Base-by-base conservation (phyloP, 2,888 invertebrate genomes). In the Diarsia rubi region DNA sequence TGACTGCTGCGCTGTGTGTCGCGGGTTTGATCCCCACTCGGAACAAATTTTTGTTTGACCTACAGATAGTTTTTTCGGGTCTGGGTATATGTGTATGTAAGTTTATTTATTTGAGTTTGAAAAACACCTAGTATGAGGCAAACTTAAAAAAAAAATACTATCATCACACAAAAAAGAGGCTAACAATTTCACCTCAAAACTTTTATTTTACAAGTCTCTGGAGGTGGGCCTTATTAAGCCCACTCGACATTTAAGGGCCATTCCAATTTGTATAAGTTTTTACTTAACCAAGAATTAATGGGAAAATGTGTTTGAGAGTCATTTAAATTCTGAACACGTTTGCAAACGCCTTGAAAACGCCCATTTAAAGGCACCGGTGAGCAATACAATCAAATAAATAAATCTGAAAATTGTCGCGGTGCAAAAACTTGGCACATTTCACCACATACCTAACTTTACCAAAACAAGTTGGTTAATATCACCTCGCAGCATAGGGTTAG, bases 381-480 rank as follows among this genome's bases (percentile, higher is more conserved):
- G 73, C 77, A 86, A 76, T 80, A 84, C 79, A 84, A 84, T 83
- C 71, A 88, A 86, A 84, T 88, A 81, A 83, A 83, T 81, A 88
- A 86, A 88, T 89, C 82, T 84, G 84, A 81, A 88, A 82, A 85
- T 84, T 81, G 78, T 79, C 66, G 27, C 5, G 49, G n/a, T 6
- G n/a, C 66, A 80, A 85, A 86, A 87, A 83, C 81, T 75, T 71
- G 81, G 72, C 27, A 74, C 75, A 82, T 84, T 86, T 82, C 79
- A 74, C 81, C 81, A 76, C 78, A 78, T 85, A 77, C 47, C 77
- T 76, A 79, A 82, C 76, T 60, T 81, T 86, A 86, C 82, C 85
- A 84, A 85, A 88, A 84, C 82, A 79, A 85, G 89, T 68, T 68
- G 75, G 76, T 73, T 54, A 63, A 81, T 75, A 81, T 70, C 73